phyloP scores from a whole-genome alignment of 2,797 vertebrate genomes.

The Rhynchotus rufescens region DNA sequence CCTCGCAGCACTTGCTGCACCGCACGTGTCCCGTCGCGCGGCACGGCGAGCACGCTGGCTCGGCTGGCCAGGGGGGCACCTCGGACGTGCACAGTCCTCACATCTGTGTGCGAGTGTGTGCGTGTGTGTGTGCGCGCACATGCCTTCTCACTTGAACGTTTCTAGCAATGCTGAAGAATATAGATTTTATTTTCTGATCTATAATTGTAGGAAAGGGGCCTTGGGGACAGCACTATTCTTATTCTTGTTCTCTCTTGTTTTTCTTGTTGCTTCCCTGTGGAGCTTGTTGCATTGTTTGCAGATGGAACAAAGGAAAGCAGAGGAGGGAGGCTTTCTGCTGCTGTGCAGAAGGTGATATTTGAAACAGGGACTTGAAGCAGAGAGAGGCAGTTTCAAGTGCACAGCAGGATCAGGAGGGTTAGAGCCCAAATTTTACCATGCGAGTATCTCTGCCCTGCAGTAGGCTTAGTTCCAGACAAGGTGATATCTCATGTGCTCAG shows the following conservation, averaged over 20 bases:
- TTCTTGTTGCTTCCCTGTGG: slow-evolving; percentile 27
- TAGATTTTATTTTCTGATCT: slow-evolving; percentile 19
- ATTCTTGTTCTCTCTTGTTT: not conserved
- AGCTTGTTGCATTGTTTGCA: slow-evolving; percentile 53
- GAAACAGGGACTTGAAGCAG: not conserved
- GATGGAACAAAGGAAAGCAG: slow-evolving; percentile 32
- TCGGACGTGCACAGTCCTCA: not conserved
- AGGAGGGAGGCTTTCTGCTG: not conserved
- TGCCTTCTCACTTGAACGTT: not conserved
- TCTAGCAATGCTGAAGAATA: not conserved
- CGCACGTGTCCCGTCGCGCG: not conserved
- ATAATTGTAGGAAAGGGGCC: slow-evolving; percentile 19
- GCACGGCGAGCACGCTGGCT: fast-evolving
- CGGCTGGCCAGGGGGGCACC: not conserved
- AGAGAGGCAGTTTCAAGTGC: not conserved
- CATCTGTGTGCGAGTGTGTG: not conserved
- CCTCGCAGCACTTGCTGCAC: not conserved
- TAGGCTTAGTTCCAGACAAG: not conserved
- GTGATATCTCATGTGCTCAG: not conserved
- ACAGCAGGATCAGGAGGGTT: not conserved
- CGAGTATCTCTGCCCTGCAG: not conserved
- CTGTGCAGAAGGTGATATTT: not conserved
- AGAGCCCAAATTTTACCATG: not conserved
- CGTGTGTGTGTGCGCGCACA: not conserved
- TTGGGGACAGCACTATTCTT: slow-evolving; percentile 20